Base-by-base conservation (phyloP, 37 sponge, comb jelly and placozoan genomes). In the Ephydatia muelleri region DNA sequence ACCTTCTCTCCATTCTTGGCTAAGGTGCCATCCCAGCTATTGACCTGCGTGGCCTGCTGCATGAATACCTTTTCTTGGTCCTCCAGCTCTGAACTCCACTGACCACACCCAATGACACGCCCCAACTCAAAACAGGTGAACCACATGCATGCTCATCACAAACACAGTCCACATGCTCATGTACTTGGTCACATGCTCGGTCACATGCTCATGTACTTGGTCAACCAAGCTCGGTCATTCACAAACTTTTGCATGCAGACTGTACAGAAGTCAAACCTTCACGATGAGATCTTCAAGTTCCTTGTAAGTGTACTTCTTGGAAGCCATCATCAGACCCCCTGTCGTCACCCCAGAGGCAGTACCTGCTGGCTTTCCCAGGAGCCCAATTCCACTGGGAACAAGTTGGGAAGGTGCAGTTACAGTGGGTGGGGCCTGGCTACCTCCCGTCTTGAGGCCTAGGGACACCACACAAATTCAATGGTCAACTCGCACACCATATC, bases 1-100 rank as follows among this genome's bases (percentile, higher is more conserved):
- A 93, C 91, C 73, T 88, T 93, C 2, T 99, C 97, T 76, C 89
- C 96, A 80, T 97, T 99, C 31, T 79, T 81, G 38, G 90, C 89
- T 26, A 99, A 82, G 25, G 82, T 48, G 21, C 86, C 49, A 68
- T 99, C 99, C 99, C 99, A 99, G 38, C 72, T 75, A 72, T 90
- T 85, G 21, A 97, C 88, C 75, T 85, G 92, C 76, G 85, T 83
- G 13, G 99, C 93, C 37, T 99, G 95, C 80, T 91, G 88, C 70
- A 95, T 71, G 79, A 99, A 99, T 86, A 97, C 27, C 76, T 92
- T 88, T 77, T 99, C 96, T 72, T 99, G 95, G 29, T 93, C 91
- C 71, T 91, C 91, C 75, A 99, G 78, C 48, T 99, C 99, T 0
- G 76, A 23, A 39, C 94, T 97, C 99, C 99, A 99, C 95, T 96